These are phyloP conservation scores for Myoxocephalus aenaeus DNA, from an alignment of 2,797 vertebrate species.

Conservation along the genomic window DNA sequence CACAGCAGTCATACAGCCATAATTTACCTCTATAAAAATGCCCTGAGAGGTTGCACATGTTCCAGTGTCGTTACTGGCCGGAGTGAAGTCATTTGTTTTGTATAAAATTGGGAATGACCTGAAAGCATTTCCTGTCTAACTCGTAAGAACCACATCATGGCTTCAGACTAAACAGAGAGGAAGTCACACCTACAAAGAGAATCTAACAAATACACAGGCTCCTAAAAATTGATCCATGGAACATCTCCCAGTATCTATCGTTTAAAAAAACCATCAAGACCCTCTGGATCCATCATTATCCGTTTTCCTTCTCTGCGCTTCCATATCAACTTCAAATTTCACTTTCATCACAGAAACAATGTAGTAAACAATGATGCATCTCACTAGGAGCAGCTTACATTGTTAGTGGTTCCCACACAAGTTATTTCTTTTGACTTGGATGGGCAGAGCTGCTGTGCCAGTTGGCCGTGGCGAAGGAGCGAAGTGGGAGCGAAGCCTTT, in stretches of 20 bases:
- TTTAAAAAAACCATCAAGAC: neutral
- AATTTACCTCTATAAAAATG: conserved; percentile 8
- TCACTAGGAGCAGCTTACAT: conserved; percentile 25
- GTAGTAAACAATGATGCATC: conserved; percentile 1
- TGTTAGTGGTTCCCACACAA: conserved; percentile 4
- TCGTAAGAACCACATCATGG: conserved; percentile 43
- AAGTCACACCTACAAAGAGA: conserved; percentile 32
- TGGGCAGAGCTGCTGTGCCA: conserved; percentile 54
- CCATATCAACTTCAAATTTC: conserved; percentile 46
- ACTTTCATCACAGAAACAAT: neutral
- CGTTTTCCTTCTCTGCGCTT: conserved; percentile 5
- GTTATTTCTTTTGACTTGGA: conserved; percentile 27
- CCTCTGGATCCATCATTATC: conserved; percentile 45
- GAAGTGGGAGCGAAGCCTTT: conserved; percentile 43
- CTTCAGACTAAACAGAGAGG: conserved; percentile 76
- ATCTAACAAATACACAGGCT: conserved; percentile 12
- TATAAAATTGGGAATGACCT: conserved; percentile 59
- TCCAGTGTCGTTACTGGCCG: conserved; percentile 21
- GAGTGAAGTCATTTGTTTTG: conserved; percentile 59
- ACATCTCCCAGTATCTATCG: neutral
- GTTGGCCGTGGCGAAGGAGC: conserved; percentile 61
- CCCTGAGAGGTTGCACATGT: conserved; percentile 26
- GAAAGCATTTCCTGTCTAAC: conserved; percentile 70
- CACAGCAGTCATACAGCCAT: conserved; percentile 1
- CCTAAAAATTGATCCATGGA: conserved; percentile 10